Evolutionary conservation across 30 jellyfish, hydroid and myxozoan species (phyloP).

Genomic region (Cassiopea xamachana): DNA sequence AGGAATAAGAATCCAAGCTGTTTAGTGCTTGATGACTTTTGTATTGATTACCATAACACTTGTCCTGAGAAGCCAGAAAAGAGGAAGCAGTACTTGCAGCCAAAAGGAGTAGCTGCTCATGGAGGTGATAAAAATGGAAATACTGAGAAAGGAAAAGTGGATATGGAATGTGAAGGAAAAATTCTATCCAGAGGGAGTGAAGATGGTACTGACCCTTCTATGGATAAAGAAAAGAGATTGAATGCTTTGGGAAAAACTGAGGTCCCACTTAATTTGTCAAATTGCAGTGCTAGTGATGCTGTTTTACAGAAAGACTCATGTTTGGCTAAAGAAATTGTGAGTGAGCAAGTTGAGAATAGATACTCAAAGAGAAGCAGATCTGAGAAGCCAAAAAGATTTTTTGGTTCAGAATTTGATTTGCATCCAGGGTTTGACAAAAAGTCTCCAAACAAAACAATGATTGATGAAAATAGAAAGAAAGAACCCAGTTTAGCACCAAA

Average conservation of each 20-base stretch:
- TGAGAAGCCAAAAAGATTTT: conserved; percentile 7
- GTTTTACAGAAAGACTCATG: neutral
- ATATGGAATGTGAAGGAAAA: neutral
- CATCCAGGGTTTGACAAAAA: conserved; percentile 6
- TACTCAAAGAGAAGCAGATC: conserved; percentile 19
- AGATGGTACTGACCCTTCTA: neutral
- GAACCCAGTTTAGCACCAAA: neutral
- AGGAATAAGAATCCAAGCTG: conserved; percentile 70
- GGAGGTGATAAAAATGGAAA: neutral
- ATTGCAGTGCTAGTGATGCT: neutral
- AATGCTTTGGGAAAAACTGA: too few species aligned
- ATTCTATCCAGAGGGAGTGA: neutral
- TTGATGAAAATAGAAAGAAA: neutral
- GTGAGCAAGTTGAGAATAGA: neutral
- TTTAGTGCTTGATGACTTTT: conserved; percentile 67
- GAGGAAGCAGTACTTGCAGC: neutral
- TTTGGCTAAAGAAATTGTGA: neutral
- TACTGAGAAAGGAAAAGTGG: neutral
- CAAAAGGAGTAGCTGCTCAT: neutral
- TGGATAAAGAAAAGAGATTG: neutral
- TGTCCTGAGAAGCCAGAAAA: conserved; percentile 2
- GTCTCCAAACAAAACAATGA: neutral
- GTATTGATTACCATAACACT: conserved; percentile 40
- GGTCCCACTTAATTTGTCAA: neutral
- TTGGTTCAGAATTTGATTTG: conserved; percentile 28